phyloP scores from a whole-genome alignment of 2,113 vertebrate species.

The Drymodes brunneopygia region DNA sequence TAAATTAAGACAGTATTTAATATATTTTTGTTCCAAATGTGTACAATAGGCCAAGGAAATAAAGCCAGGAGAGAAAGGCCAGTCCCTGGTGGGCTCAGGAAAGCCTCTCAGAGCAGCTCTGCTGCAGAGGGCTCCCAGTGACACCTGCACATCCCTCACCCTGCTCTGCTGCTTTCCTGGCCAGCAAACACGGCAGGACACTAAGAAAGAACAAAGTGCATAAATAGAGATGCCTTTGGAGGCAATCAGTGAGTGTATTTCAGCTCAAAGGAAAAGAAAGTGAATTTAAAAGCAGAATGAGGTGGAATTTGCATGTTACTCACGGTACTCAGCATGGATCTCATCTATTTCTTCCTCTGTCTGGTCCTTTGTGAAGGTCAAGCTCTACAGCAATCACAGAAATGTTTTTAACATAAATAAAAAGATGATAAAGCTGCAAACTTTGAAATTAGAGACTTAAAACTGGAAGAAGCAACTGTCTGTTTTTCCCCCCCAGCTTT shows the following conservation, averaged over 20 bases:
- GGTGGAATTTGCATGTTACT: slow-evolving; percentile 61
- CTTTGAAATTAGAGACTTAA: background rate
- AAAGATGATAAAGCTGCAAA: background rate
- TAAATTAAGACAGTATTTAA: background rate
- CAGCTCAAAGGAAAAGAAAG: background rate
- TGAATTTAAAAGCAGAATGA: background rate
- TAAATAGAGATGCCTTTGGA: background rate
- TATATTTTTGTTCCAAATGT: background rate
- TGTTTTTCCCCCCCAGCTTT: background rate
- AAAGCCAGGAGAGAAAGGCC: background rate
- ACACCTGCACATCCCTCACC: background rate
- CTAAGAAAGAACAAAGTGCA: background rate
- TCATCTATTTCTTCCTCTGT: slow-evolving; percentile 88
- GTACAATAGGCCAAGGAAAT: background rate
- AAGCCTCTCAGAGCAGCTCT: background rate
- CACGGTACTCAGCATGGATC: slow-evolving; percentile 87
- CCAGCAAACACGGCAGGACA: background rate
- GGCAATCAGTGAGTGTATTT: background rate
- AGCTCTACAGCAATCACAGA: slow-evolving; percentile 71
- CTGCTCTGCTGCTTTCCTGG: background rate
- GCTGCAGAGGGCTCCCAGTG: background rate
- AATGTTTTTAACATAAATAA: background rate
- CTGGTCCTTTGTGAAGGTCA: slow-evolving; percentile 89
- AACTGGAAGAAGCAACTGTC: background rate
- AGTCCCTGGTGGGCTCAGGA: background rate